Evolutionary conservation across 1,140 invertebrate species (phyloP).

Genomic region (Drosophila trapezifrons): DNA sequence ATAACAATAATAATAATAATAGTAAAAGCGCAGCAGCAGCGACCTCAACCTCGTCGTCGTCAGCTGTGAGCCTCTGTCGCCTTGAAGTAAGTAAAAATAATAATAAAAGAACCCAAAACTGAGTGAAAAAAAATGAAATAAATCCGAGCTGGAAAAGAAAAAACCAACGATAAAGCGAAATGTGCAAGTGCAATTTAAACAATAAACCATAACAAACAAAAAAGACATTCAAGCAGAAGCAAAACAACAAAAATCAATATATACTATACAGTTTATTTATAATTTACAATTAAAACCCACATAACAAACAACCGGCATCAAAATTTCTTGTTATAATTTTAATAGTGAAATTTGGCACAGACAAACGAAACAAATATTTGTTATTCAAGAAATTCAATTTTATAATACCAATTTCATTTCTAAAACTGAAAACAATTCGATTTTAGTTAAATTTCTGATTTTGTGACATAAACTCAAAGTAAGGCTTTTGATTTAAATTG

Average conservation of each 20-base stretch:
- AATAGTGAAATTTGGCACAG: background rate
- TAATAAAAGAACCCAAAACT: background rate
- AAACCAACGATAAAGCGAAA: background rate
- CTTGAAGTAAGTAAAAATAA: slow-evolving; percentile 77
- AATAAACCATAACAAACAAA: slow-evolving; percentile 2
- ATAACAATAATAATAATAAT: slow-evolving; percentile 25
- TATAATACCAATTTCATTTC: no score
- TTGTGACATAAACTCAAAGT: no score
- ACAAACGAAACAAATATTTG: background rate
- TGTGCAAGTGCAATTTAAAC: background rate
- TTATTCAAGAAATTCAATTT: background rate
- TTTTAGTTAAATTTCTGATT: background rate
- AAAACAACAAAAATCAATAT: background rate
- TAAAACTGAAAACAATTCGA: background rate
- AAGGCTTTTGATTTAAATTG: slow-evolving; percentile 5
- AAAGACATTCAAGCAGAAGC: no score
- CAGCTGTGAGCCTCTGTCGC: slow-evolving; percentile 76
- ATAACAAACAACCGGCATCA: slow-evolving; percentile 5
- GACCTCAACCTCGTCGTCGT: slow-evolving; percentile 21
- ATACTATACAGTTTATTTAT: slow-evolving; percentile 9
- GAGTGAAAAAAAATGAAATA: background rate
- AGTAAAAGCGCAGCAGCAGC: slow-evolving; percentile 57
- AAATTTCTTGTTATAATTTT: slow-evolving; percentile 10
- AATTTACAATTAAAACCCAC: background rate
- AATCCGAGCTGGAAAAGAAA: background rate